Evolutionary conservation across 1,140 invertebrate species (phyloP), one percentile per base, ranked within the genome.

Genomic region (Caerostris darwini): DNA sequence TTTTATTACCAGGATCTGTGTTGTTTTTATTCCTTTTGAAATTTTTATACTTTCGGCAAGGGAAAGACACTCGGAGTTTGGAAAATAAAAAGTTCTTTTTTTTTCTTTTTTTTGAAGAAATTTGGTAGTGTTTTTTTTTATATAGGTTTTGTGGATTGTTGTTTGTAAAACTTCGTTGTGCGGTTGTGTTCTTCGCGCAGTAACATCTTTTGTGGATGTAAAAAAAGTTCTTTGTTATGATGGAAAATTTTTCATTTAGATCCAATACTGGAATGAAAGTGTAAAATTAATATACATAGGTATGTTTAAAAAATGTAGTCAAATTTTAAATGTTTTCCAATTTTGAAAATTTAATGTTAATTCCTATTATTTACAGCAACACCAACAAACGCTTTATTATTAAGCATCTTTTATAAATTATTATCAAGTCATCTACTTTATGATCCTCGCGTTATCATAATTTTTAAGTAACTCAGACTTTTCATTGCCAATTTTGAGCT

Each of bases 31-130:
- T n/a, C 5, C 5, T 56, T 82, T 77, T 34, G 19, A 50, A 50
- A 77, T 77, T 77, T 83, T 83, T 56, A 56, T 77, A 50, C 14
- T 83, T 82, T 57, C 8, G 82, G 6, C 82, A 83, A 10, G 53
- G 14, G 54, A 81, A 83, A 19, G 57, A 10, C n/a, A n/a, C n/a
- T 17, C 14, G 19, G 14, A 57, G 53, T 83, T 83, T n/a, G 82
- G 56, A n/a, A 83, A 83, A 56, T 83, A 58, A 83, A 83, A 19
- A 2, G 10, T 53, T 77, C 14, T 14, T 77, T 12, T 3, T 69
- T 10, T 77, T 34, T 77, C 34, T 77, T 77, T 34, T 34, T 71
- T 71, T 71, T 34, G 19, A 8, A 34, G 50, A 77, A 12, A 50
- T 77, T 34, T 77, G 34, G 5, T 7, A 34, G 69, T 34, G 69